A percentile compares a stretch with the other conserved stretches of the same genome.
These are phyloP conservation scores for Lamprologus sp. DNA, from an alignment of 2,113 vertebrate genomes.

Conservation along the genomic window DNA sequence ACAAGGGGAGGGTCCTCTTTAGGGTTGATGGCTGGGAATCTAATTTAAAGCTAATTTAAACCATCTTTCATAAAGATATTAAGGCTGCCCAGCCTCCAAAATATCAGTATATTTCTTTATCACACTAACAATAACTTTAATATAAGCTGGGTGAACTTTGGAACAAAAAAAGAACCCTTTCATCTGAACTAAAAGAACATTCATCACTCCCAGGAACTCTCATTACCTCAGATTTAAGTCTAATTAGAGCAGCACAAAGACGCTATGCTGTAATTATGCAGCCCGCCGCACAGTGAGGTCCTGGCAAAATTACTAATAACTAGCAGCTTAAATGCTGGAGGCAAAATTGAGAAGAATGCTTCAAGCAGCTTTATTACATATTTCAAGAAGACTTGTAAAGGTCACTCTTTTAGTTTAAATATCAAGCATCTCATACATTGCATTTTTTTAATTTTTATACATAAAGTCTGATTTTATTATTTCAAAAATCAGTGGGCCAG, in stretches of 20 bases:
- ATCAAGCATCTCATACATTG: neutral
- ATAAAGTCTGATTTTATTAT: neutral
- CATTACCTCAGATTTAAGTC: constrained; percentile 43
- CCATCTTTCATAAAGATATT: neutral
- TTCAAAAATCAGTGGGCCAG: neutral
- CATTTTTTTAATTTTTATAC: neutral
- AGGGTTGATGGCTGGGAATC: neutral
- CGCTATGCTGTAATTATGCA: constrained; percentile 6
- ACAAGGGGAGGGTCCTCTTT: neutral
- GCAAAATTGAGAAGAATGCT: constrained; percentile 1
- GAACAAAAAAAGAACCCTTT: constrained; percentile 40
- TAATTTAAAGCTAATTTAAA: neutral
- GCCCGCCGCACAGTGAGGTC: neutral
- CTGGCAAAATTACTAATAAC: constrained; percentile 29
- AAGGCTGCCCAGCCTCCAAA: neutral
- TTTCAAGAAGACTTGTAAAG: neutral
- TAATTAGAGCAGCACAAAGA: constrained; percentile 40
- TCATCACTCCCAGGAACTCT: constrained; percentile 28
- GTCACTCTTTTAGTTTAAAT: neutral
- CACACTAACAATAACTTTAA: constrained; percentile 4
- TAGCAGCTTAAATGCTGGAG: constrained; percentile 8
- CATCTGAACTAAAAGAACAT: constrained; percentile 11
- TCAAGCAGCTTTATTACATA: neutral
- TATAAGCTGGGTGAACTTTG: constrained; percentile 1
- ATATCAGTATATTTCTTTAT: neutral